Percentiles rank a stretch among this genome's conserved stretches.
Conservation (phyloP, 1,140 invertebrate genomes). For the Pseudobourletiella spinata region DNA sequence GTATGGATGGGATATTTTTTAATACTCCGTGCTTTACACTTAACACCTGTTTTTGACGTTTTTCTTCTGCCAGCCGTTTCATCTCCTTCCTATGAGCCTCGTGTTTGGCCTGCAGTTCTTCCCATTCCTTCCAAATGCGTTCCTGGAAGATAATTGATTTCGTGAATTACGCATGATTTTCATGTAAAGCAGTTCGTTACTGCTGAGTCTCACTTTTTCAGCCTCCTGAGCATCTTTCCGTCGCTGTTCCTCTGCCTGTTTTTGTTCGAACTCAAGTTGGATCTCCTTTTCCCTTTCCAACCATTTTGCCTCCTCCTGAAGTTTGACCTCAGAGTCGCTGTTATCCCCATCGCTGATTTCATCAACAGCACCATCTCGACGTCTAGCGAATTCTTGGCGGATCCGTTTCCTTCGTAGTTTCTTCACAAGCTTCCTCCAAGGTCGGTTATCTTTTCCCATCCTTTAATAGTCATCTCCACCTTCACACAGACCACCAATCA, state of each 20-base stretch:
- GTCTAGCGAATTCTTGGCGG: slow-evolving; percentile 7
- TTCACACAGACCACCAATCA: background rate
- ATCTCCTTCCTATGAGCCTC: slow-evolving; percentile 17
- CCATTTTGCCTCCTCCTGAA: slow-evolving; percentile 16
- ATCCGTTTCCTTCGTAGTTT: slow-evolving; percentile 27
- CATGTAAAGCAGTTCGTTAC: background rate
- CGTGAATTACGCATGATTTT: background rate
- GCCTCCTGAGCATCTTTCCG: background rate
- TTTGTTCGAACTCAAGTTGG: slow-evolving; percentile 10
- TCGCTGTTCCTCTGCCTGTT: slow-evolving; percentile 13
- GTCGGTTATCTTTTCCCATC: slow-evolving; percentile 29
- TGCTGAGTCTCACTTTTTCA: slow-evolving; percentile 20
- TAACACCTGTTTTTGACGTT: slow-evolving; percentile 20
- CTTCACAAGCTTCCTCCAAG: slow-evolving; percentile 33
- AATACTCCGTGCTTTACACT: no score
- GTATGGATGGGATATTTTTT: background rate
- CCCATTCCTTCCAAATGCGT: slow-evolving; percentile 24
- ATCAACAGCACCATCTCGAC: slow-evolving; percentile 3
- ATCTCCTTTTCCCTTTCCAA: slow-evolving; percentile 16
- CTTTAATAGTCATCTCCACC: background rate
- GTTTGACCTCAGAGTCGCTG: slow-evolving; percentile 1
- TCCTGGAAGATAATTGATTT: slow-evolving; percentile 14
- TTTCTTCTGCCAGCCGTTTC: slow-evolving; percentile 14
- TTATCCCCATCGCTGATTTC: background rate
- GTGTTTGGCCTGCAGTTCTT: slow-evolving; percentile 5